Percentiles rank a stretch among this genome's conserved stretches.
These are phyloP conservation scores for Orussus abietinus DNA, from an alignment of 1,140 invertebrate species.

Conservation along the genomic window DNA sequence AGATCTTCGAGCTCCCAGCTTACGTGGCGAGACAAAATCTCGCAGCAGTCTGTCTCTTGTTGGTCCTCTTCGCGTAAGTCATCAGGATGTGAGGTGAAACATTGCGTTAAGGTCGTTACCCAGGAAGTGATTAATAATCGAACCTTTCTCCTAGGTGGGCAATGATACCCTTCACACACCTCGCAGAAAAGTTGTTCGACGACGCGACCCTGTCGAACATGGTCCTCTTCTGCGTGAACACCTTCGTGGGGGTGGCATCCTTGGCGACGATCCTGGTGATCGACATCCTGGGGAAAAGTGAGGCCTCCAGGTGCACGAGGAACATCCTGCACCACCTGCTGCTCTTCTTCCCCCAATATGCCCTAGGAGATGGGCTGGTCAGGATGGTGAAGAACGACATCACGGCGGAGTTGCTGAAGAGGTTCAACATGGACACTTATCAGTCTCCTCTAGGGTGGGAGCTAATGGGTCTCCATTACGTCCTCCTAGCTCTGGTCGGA, in stretches of 20 bases:
- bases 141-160: slow-evolving; percentile 46
- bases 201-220: slow-evolving; percentile 65
- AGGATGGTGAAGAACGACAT: slow-evolving; percentile 66
- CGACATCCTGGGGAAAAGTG: slow-evolving; percentile 60
- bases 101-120: too few relatives aligned
- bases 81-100: too few relatives aligned
- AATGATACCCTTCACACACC: slow-evolving; percentile 53
- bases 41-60: slow-evolving; percentile 56
- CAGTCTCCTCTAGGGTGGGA: slow-evolving; percentile 57
- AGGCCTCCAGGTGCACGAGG: slow-evolving; percentile 55
- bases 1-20: slow-evolving; percentile 61
- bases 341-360: slow-evolving; percentile 62
- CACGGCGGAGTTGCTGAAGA: slow-evolving; percentile 52
- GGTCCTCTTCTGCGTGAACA: slow-evolving; percentile 62
- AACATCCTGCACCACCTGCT: slow-evolving; percentile 60
- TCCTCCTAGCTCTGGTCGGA: slow-evolving; percentile 53
- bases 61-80: slow-evolving; percentile 60
- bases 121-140: too few relatives aligned
- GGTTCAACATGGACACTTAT: slow-evolving; percentile 67
- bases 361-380: slow-evolving; percentile 60
- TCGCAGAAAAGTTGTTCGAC: slow-evolving; percentile 60
- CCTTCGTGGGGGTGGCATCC: slow-evolving; percentile 59
- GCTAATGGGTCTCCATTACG: slow-evolving; percentile 56
- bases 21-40: slow-evolving; percentile 63
- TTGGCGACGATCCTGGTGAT: slow-evolving; percentile 60